Percentiles rank a stretch among this genome's conserved stretches.
These are phyloP conservation scores for Cydia strobilella DNA, from an alignment of 1,140 invertebrate species.

Conservation along the genomic window DNA sequence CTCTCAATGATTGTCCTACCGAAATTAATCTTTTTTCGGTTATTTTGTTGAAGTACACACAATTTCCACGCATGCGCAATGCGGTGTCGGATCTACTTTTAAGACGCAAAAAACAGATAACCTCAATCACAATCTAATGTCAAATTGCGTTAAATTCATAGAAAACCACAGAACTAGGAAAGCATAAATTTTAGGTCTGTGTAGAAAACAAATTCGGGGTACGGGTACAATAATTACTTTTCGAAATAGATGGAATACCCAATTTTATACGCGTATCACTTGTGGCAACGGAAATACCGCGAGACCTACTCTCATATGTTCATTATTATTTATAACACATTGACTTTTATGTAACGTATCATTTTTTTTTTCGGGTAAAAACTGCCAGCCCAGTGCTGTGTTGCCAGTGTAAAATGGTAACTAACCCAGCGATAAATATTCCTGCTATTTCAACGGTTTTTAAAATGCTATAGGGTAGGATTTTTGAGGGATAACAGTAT, in stretches of 20 bases:
- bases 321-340: neutral
- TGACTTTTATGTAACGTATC: neutral
- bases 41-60: neutral
- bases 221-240: no score
- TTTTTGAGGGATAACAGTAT: no score
- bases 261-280: no score
- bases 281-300: neutral
- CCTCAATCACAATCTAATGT: neutral
- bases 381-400: neutral
- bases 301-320: neutral
- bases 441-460: neutral
- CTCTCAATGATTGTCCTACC: no score
- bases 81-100: neutral
- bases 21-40: neutral
- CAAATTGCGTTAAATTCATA: no score
- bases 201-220: no score
- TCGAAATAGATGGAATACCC: no score
- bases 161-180: no score
- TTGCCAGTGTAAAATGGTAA: neutral
- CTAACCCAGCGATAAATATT: no score
- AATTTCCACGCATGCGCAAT: neutral
- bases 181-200: no score
- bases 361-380: neutral
- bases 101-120: slow-evolving; percentile 2
- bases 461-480: no score